Base-by-base conservation (phyloP, 2,888 invertebrate genomes). In the Nephrotoma appendiculata region DNA sequence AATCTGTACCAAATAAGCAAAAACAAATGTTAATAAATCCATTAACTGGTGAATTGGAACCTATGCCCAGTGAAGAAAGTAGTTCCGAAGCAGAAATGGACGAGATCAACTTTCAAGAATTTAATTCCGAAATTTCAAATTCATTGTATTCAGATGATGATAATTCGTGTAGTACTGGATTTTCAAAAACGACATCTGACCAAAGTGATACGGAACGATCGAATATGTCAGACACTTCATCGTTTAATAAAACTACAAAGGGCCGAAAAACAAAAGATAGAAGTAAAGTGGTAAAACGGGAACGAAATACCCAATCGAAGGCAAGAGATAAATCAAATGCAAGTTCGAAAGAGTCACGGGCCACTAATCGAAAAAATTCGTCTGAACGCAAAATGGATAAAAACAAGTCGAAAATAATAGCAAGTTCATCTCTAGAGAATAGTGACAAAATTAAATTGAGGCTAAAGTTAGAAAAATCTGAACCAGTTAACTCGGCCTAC, bases 1-100 rank as follows among this genome's bases (percentile, higher is more conserved):
- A 86, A 52, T 88, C 87, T 31, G 94, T 94, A 85, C 93, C 93
- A 87, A 94, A 94, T 87, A 95, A 95, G 90, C 94, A 94, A 91
- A 94, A 95, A 89, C 96, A 96, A 92, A 96, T 96, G 93, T 94
- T 98, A 84, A 97, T 98, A 89, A 98, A 98, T 92, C 97, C 98
- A 0, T 93, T 97, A 88, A 97, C 98, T 88, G 96, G 97, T 71
- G 95, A 96, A 90, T 93, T 98, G 89, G 97, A 97, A 89, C 95
- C 95, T 2, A 95, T 96, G 92, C 95, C 95, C 43, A 94, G 94
- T 89, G 94, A 94, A 88, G 94, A 94, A 87, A 94, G 94, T 88
- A 93, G 93, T 88, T 94, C 94, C 0, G 95, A 95, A 88, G 93
- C 93, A 48, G 90, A 90, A n/a, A 92, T 90, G 52, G 91, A 93